Conservation (phyloP, 1,140 invertebrate genomes). For the Aphis craccivora region DNA sequence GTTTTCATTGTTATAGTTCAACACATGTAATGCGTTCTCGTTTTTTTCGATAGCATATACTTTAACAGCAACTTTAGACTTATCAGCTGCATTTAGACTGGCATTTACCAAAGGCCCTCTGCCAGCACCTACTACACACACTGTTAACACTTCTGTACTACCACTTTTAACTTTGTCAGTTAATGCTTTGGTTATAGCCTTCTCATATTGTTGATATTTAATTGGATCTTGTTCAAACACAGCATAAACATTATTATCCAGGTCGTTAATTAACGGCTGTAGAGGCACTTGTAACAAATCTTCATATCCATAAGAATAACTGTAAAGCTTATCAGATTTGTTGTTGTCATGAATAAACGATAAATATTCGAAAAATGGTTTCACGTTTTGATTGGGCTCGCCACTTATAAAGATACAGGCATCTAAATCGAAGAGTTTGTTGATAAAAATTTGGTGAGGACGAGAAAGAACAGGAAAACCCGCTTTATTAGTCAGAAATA, state of each 20-base stretch:
- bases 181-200: conserved; percentile 81
- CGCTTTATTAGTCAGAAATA: conserved; percentile 84
- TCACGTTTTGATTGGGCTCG: conserved; percentile 17
- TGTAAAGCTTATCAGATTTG: conserved; percentile 54
- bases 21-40: conserved; percentile 76
- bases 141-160: neutral
- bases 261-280: conserved; percentile 94
- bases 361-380: conserved; percentile 48
- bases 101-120: conserved; percentile 91
- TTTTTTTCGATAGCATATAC: conserved; percentile 98
- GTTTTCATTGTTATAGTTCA: conserved; percentile 47
- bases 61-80: conserved; percentile 72
- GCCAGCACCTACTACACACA: conserved; percentile 88
- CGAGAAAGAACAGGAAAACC: conserved; percentile 89
- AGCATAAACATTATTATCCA: conserved; percentile 97
- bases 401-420: conserved; percentile 85
- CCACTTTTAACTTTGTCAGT: conserved; percentile 64
- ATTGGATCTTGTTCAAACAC: conserved; percentile 98
- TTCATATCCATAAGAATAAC: conserved; percentile 81
- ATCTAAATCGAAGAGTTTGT: conserved; percentile 70
- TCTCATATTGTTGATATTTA: conserved; percentile 94
- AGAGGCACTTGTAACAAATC: conserved; percentile 89
- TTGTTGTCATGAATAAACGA: conserved; percentile 34
- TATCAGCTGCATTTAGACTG: conserved; percentile 80
- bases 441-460: conserved; percentile 80